Evolutionary conservation across 2,888 invertebrate species (phyloP), one percentile per base, ranked within the genome.

Genomic region (Lordiphosa fenestrarum): DNA sequence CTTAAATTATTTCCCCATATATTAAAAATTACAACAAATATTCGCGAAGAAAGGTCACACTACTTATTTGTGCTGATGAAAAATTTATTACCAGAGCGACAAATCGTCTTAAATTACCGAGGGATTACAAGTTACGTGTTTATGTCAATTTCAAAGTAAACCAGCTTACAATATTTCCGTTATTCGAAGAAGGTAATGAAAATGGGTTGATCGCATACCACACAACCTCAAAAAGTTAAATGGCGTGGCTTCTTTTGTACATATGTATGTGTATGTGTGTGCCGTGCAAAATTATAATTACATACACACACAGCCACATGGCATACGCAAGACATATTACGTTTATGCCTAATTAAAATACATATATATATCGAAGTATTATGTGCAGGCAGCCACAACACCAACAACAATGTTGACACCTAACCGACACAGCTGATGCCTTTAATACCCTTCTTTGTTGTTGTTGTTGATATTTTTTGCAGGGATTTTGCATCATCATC

Each of bases 171-270:
- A 30, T 30, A 44, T 30, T 33, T 33, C 30, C 13, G 15, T 33
- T 30, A 44, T 10, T 10, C 4, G 13, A 44, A 39, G 13, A 41
- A 40, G 39, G 33, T 33, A 51, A 51, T 2, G n/a, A 23, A 38
- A 37, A 9, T 35, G 6, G 58, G 58, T 63, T 59, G 2, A n/a
- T 30, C 5, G 56, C 39, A 30, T 37, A 15, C 42, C 42, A 53
- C 74, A 62, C 74, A 75, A 75, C 74, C 74, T 75, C 81, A 75
- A 80, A 80, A 55, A 38, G 40, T 44, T 50, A 55, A 73, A 56
- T 81, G 74, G 76, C 76, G 76, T 76, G 76, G 78, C 74, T 71
- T 60, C 58, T 56, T 67, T 51, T 65, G 48, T 62, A 55, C 55
- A 56, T 48, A 40, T 60, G 40, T 36, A 23, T 49, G 52, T 46